Evolutionary conservation across 1,140 invertebrate genomes (phyloP), one percentile per base, ranked within the genome.

Genomic region (Trinorchestia longiramus): DNA sequence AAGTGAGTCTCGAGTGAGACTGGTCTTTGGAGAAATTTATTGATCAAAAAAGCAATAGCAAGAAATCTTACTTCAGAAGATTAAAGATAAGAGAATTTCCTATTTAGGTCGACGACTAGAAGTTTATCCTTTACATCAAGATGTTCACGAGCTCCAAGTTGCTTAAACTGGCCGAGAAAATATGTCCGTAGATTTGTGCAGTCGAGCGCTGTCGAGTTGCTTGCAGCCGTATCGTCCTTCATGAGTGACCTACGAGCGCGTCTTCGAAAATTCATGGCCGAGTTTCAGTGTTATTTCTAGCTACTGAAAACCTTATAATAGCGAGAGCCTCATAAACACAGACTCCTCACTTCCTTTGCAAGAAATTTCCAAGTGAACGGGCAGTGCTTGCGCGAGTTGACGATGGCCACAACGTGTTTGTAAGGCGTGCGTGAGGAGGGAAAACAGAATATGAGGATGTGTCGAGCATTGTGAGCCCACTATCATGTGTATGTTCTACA

Each of bases 251-350:
- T 90, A 90, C 43, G 88, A 43, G 41, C 88, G 88, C 88, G 88
- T 90, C 88, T 41, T 90, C 88, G 23, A 28, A 43, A 90, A 90
- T 90, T 90, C 88, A 90, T 90, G 88, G 88, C 88, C 43, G 88
- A 90, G 88, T 90, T 90, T 90, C 88, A 90, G 88, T 90, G 88
- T 90, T 90, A 90, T 90, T 90, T 90, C 88, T 42, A 90, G 88
- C 88, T 90, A 90, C 88, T 90, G 88, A 90, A 90, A 90, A 43
- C 88, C 88, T 90, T 90, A 90, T 90, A 90, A 90, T 90, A 90
- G 88, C 43, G 88, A 90, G 88, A 43, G 88, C 88, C 88, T 90
- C 88, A 90, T 90, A 90, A 90, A 90, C 88, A 90, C 43, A 43
- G 88, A 8, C 88, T 90, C 41, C 88, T 90, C 88, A 90, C 88